Evolutionary conservation across 2,797 vertebrate genomes (phyloP), one percentile per base, ranked within the genome.

Genomic region (Malacoctenus gilli): DNA sequence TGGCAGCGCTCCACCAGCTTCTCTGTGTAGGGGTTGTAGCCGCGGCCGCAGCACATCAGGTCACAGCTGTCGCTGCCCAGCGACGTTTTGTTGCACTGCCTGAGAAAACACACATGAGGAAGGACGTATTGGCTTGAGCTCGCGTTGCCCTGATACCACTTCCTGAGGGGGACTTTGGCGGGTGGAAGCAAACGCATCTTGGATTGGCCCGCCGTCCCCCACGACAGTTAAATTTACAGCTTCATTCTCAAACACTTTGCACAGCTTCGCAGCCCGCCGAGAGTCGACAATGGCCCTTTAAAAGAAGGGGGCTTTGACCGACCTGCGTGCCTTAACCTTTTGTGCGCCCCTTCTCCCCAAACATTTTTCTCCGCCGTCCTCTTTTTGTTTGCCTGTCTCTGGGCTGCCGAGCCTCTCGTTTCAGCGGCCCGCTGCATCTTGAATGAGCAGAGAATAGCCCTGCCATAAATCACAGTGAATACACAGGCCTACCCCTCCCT

Each of bases 1-100:
- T 98, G 95, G 82, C 97, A 99, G 11, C 97, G 85, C 79, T 99
- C 97, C 59, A 96, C 94, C 86, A 99, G 91, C 22, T 92, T 95
- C 93, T 99, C 97, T 0, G 90, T 93, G 89, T 99, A 99, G 0
- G 97, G 96, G 81, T 99, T 99, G 90, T 99, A 99, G 72, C 97
- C 97, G 0, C 97, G 92, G 53, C 96, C 97, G 1, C 97, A 99
- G 91, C 97, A 99, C 97, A 99, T 99, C 91, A 99, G 76, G 85
- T 98, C 96, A 0, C 97, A 99, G 92, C 95, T 99, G 92, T 99
- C 97, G 0, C 96, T 99, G 82, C 97, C 97, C 0, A 91, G 83
- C 0, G 97, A 98, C 0, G 97, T 98, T 87, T 98, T 99, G 89
- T 99, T 99, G 91, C 97, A 99, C 68, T 99, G 97, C 76, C 97